A percentile compares a stretch with the other conserved stretches of the same genome.
Conservation (phyloP, 1,140 invertebrate genomes). For the Bactericera cockerelli region DNA sequence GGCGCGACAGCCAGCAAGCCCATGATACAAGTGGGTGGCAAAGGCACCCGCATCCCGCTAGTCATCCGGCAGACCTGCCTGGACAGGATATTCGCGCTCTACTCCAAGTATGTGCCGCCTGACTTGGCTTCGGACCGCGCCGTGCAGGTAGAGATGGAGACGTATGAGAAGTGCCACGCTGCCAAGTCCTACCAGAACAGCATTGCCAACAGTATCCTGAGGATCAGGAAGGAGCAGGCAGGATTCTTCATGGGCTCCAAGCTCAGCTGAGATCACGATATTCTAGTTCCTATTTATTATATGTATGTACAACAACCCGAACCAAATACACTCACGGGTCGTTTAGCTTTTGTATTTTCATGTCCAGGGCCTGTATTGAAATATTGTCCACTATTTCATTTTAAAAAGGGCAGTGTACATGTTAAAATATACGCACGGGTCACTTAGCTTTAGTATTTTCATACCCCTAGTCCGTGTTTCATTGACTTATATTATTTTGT, state of each 20-base stretch:
- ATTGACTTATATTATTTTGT: too few relatives aligned
- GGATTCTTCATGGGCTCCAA: background rate
- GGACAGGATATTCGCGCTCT: background rate
- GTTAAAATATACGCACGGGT: too few relatives aligned
- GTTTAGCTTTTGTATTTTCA: too few relatives aligned
- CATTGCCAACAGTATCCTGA: background rate
- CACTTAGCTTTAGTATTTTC: too few relatives aligned
- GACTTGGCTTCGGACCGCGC: background rate
- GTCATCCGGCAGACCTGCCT: background rate
- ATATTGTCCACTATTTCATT: too few relatives aligned
- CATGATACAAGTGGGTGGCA: background rate
- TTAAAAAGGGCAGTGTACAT: too few relatives aligned
- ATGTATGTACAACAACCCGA: too few relatives aligned
- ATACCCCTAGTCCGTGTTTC: too few relatives aligned
- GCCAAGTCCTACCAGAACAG: slow-evolving; percentile 3
- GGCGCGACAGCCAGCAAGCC: background rate
- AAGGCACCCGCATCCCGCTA: background rate
- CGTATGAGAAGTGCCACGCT: background rate
- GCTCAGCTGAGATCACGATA: background rate
- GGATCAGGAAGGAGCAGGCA: background rate
- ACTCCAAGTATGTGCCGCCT: background rate
- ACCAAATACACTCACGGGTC: too few relatives aligned
- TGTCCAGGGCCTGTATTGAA: too few relatives aligned
- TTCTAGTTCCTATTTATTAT: too few relatives aligned
- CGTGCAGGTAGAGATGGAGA: background rate